Base-by-base conservation (phyloP, 1,140 invertebrate species). In the Lepeophtheirus salmonis region DNA sequence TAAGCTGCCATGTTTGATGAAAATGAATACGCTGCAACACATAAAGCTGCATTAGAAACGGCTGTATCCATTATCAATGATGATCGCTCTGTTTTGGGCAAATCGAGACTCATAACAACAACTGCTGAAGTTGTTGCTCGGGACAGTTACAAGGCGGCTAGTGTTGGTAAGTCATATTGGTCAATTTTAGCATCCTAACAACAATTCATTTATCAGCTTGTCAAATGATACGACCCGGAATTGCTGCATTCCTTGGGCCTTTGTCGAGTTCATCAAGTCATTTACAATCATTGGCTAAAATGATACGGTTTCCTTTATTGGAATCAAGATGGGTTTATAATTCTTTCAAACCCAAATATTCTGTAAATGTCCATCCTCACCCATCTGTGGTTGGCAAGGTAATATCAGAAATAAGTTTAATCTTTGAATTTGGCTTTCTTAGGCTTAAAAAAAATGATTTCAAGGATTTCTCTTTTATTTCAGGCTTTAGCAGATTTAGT, bases 1-100 rank as follows among this genome's bases (percentile, higher is more conserved):
- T n/a, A n/a, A 57, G 55, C 20, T 26, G 55, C 55, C 22, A 26
- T 57, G 22, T 57, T 57, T 24, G 55, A 57, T 57, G 55, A 30
- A 41, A 41, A 14, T 21, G 55, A 57, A 16, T 20, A 16, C 23
- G 17, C 55, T 41, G 23, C 55, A 2, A 17, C 26, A n/a, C 30
- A 41, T 10, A 25, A 57, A 21, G 26, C 55, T 3, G 55, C 55
- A 14, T 30, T 57, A n/a, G 17, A 26, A 26, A 16, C 17, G 16
- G 55, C 23, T 14, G 26, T 57, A 24, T 17, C 21, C 55, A 25
- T 57, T 14, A 30, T 41, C 13, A 57, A 57, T 16, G 55, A 25
- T 24, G 55, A 57, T 57, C 22, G 55, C 13, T 30, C 55, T n/a
- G 26, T 57, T 4, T 21, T 57, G 30, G 26, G n/a, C 10, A 24